Evolutionary conservation across 2,113 vertebrate species (phyloP).

Genomic region (Forbesichthys agassizii): DNA sequence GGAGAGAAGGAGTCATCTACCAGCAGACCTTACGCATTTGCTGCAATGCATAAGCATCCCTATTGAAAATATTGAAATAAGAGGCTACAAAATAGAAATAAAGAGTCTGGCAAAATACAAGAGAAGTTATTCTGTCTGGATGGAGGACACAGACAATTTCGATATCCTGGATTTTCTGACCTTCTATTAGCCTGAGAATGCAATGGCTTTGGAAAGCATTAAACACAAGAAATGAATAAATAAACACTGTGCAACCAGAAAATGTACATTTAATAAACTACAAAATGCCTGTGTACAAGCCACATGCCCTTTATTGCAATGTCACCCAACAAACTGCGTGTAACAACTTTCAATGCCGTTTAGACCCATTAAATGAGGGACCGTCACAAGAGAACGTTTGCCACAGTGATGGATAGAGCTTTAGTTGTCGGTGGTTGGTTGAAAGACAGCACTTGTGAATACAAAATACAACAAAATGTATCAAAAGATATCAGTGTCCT

Average conservation of each 20-base stretch:
- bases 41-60: neutral
- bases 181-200: neutral
- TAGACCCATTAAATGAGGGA: slow-evolving; percentile 6
- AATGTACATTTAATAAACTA: slow-evolving; percentile 4
- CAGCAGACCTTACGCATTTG: too few species aligned
- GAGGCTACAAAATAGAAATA: neutral
- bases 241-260: neutral
- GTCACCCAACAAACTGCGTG: neutral
- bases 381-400: neutral
- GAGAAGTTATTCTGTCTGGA: neutral
- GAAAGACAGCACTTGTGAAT: too few species aligned
- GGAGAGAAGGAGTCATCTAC: too few species aligned
- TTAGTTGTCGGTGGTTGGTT: too few species aligned
- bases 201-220: neutral
- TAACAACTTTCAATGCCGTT: too few species aligned
- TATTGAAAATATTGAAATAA: neutral
- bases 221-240: neutral
- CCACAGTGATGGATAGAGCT: too few species aligned
- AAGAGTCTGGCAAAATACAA: neutral
- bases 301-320: slow-evolving; percentile 3
- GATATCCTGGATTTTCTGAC: neutral
- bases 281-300: neutral
- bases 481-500: too few species aligned
- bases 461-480: too few species aligned
- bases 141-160: neutral